Percentiles rank a stretch among this genome's conserved stretches.
These are phyloP conservation scores for human (Homo sapiens) DNA, from an alignment of 2,113 vertebrate genomes.

Conservation along the genomic window GRCh38 chr14:44543001-44543500, in stretches of 20 bases:
- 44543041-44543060: too few relatives aligned
- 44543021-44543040: too few relatives aligned
- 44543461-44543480: background rate
- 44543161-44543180: background rate
- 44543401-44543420: background rate
- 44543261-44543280: background rate
- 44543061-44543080: background rate
- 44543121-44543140: background rate
- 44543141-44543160: background rate
- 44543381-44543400: background rate
- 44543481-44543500: background rate
- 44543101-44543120: background rate
- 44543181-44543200: constrained; percentile 11
- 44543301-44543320: background rate
- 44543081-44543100: background rate
- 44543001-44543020: too few relatives aligned
- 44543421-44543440: background rate
- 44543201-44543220: background rate
- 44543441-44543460: background rate
- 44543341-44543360: background rate
- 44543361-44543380: background rate
- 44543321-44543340: background rate
- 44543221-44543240: background rate
- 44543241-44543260: background rate
- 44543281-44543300: background rate